Evolutionary conservation across 1,140 invertebrate genomes (phyloP).

Genomic region (Conus ventricosus): DNA sequence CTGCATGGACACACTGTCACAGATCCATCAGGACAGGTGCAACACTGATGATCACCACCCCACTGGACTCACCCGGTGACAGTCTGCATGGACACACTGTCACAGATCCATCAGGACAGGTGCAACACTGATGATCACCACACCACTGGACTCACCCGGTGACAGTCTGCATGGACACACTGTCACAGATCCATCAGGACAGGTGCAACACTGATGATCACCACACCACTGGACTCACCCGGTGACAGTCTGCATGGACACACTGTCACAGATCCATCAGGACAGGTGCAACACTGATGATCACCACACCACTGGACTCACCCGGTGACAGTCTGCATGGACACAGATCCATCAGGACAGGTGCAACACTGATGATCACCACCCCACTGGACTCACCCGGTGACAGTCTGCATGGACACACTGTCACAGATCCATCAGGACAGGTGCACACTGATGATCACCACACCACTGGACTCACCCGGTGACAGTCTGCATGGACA

Average conservation of each 20-base stretch:
- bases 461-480: slow-evolving; percentile 71
- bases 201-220: no score
- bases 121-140: no score
- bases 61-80: slow-evolving; percentile 78
- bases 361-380: no score
- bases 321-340: slow-evolving; percentile 81
- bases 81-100: slow-evolving; percentile 77
- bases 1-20: slow-evolving; percentile 72
- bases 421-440: no score
- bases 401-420: slow-evolving; percentile 78
- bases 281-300: no score
- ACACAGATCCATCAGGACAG: slow-evolving; percentile 32
- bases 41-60: no score
- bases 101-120: no score
- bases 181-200: no score
- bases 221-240: slow-evolving; percentile 71
- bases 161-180: slow-evolving; percentile 77
- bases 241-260: slow-evolving; percentile 79
- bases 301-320: slow-evolving; percentile 53
- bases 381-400: slow-evolving; percentile 75
- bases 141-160: slow-evolving; percentile 76
- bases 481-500: slow-evolving; percentile 79
- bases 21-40: no score
- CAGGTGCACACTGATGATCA: no score
- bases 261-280: no score